A percentile compares a stretch with the other conserved stretches of the same genome.
phyloP scores from a whole-genome alignment of 2,797 vertebrate genomes.

The Dicrostonyx torquatus region DNA sequence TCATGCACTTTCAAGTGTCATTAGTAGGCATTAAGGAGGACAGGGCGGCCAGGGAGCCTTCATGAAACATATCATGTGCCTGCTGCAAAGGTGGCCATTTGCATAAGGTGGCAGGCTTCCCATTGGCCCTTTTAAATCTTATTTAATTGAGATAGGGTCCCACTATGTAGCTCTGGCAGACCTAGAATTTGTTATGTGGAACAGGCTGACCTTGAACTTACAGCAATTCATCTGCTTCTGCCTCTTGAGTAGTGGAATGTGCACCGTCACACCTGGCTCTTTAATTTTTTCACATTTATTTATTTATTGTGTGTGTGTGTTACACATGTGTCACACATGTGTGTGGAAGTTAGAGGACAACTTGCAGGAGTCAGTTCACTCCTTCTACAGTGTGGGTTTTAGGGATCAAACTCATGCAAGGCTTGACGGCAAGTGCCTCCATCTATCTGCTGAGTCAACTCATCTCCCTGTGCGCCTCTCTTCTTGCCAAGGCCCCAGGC shows the following conservation, averaged over 20 bases:
- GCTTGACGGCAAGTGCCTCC: background rate
- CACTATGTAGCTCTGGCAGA: background rate
- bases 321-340: background rate
- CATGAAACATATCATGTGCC: background rate
- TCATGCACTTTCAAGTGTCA: background rate
- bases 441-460: background rate
- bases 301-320: background rate
- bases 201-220: background rate
- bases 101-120: background rate
- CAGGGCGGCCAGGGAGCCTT: background rate
- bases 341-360: background rate
- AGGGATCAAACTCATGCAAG: background rate
- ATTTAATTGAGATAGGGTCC: background rate
- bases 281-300: background rate
- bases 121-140: background rate
- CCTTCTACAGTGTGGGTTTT: no score
- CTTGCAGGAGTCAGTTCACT: background rate
- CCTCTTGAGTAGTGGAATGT: background rate
- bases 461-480: background rate
- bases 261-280: background rate
- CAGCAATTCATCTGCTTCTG: background rate
- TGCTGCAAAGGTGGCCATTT: background rate
- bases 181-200: background rate
- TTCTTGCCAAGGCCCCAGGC: background rate
- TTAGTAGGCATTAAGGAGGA: background rate